phyloP scores from a whole-genome alignment of 2,113 vertebrate species.

The Equus przewalskii region DNA sequence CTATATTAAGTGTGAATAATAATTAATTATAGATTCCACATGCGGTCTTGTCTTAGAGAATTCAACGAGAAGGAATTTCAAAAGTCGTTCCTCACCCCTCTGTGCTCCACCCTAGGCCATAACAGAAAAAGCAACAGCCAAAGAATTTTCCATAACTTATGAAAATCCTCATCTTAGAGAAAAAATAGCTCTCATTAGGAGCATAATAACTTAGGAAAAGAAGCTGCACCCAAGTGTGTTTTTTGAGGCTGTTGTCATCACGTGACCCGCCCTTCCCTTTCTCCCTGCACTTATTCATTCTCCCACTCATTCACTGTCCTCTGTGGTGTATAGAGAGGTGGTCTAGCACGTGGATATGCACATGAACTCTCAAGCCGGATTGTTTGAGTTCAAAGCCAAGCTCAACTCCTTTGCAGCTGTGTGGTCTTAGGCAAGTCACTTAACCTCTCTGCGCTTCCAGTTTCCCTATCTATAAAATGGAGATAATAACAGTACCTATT shows the following conservation, averaged over 20 bases:
- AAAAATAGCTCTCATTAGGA: constrained; percentile 63
- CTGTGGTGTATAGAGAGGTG: neutral
- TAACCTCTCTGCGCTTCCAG: neutral
- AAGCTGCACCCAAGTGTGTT: neutral
- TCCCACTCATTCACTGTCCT: neutral
- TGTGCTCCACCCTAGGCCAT: constrained; percentile 70
- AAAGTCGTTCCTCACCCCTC: constrained; percentile 67
- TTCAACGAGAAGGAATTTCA: constrained; percentile 71
- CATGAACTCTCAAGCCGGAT: neutral
- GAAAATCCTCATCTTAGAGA: constrained; percentile 72
- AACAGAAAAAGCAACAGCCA: constrained; percentile 71
- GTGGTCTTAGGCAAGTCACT: neutral
- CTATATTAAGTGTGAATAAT: constrained; percentile 85
- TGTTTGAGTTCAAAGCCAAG: neutral
- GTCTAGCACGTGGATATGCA: accelerated
- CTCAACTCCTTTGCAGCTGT: neutral
- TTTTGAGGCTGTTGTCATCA: neutral
- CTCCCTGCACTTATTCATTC: neutral
- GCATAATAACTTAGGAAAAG: constrained; percentile 23
- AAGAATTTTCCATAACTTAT: constrained; percentile 79
- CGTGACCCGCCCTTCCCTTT: neutral
- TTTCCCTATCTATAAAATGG: neutral
- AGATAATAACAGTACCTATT: neutral
- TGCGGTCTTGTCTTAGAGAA: constrained; percentile 56
- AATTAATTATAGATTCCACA: constrained; percentile 82